Base-by-base conservation (phyloP, 2,113 vertebrate genomes). In the Anguilla japonica region DNA sequence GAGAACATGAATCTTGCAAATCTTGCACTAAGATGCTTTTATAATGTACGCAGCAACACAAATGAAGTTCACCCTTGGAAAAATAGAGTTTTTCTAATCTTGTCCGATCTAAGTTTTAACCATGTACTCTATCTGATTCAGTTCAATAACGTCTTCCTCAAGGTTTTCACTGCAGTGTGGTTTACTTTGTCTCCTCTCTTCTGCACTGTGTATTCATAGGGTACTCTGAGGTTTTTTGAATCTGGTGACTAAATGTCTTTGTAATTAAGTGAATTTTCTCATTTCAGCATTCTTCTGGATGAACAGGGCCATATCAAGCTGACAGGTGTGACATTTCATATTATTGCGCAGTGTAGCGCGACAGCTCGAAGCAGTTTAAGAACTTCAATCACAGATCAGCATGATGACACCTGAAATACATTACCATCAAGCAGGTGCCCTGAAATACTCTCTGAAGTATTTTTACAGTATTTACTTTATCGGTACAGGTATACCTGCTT, bases 221-320 rank as follows among this genome's bases (percentile, higher is more conserved):
- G 26, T 75, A n/a, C 1, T 14, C 9, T 0, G n/a, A 75, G 63
- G 20, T 71, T 22, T 71, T 22, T n/a, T 22, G 63, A n/a, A 3
- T 67, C 60, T 67, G 60, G 60, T 20, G 60, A 22, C 7, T 22
- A 26, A 67, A 11, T 14, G 26, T 71, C 22, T 71, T 22, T 71
- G 13, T 34, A 13, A 75, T 34, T 6, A 34, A 34, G 26, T 75
- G 26, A 75, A 75, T 41, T 26, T 22, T 89, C 57, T 89, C 41
- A 90, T 95, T 94, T n/a, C 87, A 97, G 97, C 91, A 96, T 97
- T 91, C 96, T 97, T 87, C 94, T 97, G 88, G 97, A 97, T 81
- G 96, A 97, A 93, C 96, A 97, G 7, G 97, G 97, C 0, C 97
- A 97, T 88, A 97, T 97, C 56, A 97, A 97, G 90, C 96, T 97